Evolutionary conservation across 2,888 invertebrate species (phyloP).

Genomic region (Petrophora chlorosata): DNA sequence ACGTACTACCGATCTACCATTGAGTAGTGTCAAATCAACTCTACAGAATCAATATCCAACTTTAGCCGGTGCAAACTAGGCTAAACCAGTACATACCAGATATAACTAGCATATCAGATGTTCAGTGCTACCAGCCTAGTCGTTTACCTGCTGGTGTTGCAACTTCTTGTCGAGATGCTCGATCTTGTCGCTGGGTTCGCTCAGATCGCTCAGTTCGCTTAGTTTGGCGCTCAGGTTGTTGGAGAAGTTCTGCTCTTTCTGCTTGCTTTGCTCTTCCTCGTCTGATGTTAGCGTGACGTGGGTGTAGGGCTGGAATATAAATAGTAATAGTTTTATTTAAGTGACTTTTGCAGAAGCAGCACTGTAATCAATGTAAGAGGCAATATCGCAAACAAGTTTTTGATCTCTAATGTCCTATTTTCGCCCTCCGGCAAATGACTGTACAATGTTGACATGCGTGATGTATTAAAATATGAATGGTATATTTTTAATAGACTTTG

Average conservation of each 20-base stretch:
- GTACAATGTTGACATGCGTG: no score
- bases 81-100: neutral
- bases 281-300: conserved; percentile 89
- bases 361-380: no score
- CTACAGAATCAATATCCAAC: conserved; percentile 30
- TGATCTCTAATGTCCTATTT: no score
- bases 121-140: conserved; percentile 7
- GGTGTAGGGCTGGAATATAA: conserved; percentile 85
- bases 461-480: no score
- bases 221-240: conserved; percentile 83
- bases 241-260: conserved; percentile 82
- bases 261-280: conserved; percentile 88
- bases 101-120: neutral
- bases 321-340: neutral
- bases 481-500: no score
- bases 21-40: conserved; percentile 12
- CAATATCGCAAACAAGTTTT: no score
- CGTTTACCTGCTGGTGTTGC: conserved; percentile 85
- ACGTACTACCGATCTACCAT: no score
- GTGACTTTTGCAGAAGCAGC: no score
- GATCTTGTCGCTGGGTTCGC: conserved; percentile 74
- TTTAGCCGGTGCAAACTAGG: conserved; percentile 24
- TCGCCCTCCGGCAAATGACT: no score
- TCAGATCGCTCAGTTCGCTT: conserved; percentile 61
- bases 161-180: conserved; percentile 86